These are phyloP conservation scores for Philantomba maxwellii DNA, from an alignment of 2,113 vertebrate genomes.

Conservation along the genomic window DNA sequence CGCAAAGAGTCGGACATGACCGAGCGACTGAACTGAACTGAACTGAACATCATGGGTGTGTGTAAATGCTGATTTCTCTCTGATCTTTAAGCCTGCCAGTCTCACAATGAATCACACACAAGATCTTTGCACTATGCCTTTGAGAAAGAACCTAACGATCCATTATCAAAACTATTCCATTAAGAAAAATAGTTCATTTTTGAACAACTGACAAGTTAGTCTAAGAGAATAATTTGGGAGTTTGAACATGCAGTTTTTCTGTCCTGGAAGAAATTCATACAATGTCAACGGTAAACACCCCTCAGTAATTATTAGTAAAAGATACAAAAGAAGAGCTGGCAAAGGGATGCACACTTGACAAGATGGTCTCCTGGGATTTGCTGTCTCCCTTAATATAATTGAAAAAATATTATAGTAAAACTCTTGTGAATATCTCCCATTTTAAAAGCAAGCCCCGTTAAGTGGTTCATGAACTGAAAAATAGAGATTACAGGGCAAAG, in stretches of 20 bases:
- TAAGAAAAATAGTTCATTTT: background rate
- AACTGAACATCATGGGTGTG: background rate
- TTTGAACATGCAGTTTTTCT: background rate
- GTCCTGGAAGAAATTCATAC: background rate
- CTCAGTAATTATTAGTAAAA: background rate
- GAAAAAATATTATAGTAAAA: background rate
- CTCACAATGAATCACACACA: background rate
- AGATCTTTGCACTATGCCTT: background rate
- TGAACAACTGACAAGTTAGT: background rate
- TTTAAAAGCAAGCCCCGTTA: background rate
- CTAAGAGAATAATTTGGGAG: background rate
- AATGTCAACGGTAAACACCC: background rate
- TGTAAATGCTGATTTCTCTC: background rate
- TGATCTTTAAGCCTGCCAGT: background rate
- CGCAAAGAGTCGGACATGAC: too few relatives aligned
- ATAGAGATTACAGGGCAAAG: background rate
- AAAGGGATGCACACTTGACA: background rate
- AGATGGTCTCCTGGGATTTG: background rate
- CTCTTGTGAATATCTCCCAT: background rate
- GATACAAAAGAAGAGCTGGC: background rate
- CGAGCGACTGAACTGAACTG: too few relatives aligned
- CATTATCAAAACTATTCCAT: background rate
- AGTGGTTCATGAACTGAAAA: background rate
- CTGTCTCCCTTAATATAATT: background rate
- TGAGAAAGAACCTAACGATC: background rate